phyloP scores from a whole-genome alignment of 2,113 vertebrate species.

The Origma solitaria region DNA sequence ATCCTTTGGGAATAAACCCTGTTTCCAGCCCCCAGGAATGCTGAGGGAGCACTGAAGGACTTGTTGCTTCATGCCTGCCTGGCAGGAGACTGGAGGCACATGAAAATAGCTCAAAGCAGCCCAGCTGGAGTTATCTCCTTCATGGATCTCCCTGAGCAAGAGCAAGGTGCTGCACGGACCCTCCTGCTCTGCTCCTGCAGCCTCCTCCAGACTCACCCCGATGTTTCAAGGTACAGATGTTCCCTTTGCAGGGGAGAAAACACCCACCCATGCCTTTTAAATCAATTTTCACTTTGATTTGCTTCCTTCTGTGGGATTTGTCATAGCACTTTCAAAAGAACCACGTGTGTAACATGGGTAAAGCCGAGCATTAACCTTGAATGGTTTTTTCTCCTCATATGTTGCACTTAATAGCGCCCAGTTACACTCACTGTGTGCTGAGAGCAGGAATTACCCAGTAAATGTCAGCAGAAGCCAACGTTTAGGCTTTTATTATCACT shows the following conservation, averaged over 20 bases:
- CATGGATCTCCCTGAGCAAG: not conserved
- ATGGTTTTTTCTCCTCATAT: not conserved
- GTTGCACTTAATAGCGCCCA: not conserved
- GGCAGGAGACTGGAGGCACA: not conserved
- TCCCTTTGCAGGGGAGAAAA: not conserved
- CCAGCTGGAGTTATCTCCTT: not conserved
- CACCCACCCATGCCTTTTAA: not conserved
- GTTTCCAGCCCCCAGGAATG: not conserved
- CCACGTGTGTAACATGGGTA: fast-evolving
- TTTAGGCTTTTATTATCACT: constrained; percentile 26
- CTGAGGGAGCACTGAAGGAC: not conserved
- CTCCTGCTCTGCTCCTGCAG: not conserved
- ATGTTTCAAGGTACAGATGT: not conserved
- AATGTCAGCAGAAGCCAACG: not conserved
- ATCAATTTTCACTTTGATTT: not conserved
- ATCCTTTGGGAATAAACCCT: not conserved
- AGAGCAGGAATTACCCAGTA: not conserved
- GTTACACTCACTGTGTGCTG: not conserved
- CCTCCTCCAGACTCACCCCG: not conserved
- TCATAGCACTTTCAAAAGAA: not conserved
- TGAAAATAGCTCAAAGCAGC: not conserved
- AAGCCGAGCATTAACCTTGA: not conserved
- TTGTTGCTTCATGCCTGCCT: not conserved
- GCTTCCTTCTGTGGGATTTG: not conserved
- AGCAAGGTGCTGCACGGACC: not conserved